Percentiles rank a stretch among this genome's conserved stretches.
These are phyloP conservation scores for Apis florea DNA, from an alignment of 1,140 invertebrate genomes.

Conservation along the genomic window DNA sequence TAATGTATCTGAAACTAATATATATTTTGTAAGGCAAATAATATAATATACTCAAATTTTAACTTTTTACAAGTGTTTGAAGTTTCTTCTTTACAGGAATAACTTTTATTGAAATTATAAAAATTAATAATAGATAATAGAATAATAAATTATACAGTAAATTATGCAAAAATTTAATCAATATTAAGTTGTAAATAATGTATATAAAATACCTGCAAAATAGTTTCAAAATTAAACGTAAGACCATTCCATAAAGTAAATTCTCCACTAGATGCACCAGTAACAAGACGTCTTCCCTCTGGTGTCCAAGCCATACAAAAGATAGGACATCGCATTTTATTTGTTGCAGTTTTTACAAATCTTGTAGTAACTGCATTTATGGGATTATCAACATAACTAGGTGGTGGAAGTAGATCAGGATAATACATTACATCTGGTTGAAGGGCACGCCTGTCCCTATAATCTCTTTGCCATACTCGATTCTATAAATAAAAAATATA, in stretches of 20 bases:
- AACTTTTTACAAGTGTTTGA: not conserved
- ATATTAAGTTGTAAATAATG: not conserved
- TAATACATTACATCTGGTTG: constrained; percentile 96
- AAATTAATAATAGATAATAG: too few species aligned
- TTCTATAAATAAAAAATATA: constrained; percentile 81
- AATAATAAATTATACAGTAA: too few species aligned
- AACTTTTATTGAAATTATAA: not conserved
- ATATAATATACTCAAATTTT: not conserved
- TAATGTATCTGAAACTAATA: not conserved
- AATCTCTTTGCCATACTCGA: constrained; percentile 96
- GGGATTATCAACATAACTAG: constrained; percentile 94
- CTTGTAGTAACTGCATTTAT: constrained; percentile 98
- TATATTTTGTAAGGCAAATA: not conserved
- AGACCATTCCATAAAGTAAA: constrained; percentile 99
- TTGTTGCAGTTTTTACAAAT: constrained; percentile 99
- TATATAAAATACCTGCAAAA: constrained; percentile 90
- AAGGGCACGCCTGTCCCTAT: constrained; percentile 90
- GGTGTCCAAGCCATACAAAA: constrained; percentile 99
- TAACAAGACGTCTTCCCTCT: constrained; percentile 97
- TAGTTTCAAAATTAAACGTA: constrained; percentile 99
- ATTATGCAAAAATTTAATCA: too few species aligned
- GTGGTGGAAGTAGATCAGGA: constrained; percentile 93
- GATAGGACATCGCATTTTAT: constrained; percentile 99
- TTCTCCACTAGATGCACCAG: constrained; percentile 99
- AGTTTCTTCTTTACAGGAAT: not conserved